Conservation (phyloP, 2,888 invertebrate genomes). For the Galerucella nymphaeae region DNA sequence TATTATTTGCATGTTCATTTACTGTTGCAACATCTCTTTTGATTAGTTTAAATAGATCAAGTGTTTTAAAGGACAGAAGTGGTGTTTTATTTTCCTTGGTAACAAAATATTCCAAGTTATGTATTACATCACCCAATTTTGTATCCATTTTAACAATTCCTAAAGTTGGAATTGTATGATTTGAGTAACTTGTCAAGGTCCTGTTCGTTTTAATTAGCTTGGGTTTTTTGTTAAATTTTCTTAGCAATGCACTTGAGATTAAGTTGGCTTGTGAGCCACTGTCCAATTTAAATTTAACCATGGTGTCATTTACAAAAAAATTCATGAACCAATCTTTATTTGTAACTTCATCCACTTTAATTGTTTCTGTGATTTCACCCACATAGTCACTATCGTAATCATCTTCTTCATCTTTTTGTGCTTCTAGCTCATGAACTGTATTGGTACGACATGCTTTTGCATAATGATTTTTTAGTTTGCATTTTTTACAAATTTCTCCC, state of each 20-base stretch:
- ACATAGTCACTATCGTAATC: too few species aligned
- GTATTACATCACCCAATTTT: background rate
- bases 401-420: too few species aligned
- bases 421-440: too few species aligned
- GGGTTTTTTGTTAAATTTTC: background rate
- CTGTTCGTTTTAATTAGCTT: background rate
- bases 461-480: background rate
- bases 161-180: background rate
- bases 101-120: background rate
- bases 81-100: background rate
- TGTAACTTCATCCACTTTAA: too few species aligned
- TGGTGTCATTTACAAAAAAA: background rate
- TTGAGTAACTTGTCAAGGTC: background rate
- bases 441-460: too few species aligned
- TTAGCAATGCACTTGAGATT: background rate
- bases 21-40: conserved; percentile 2
- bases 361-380: too few species aligned
- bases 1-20: background rate
- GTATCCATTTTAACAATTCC: background rate
- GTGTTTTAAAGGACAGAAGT: background rate
- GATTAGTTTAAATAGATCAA: background rate
- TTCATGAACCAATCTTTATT: background rate
- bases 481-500: background rate
- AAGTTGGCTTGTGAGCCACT: conserved; percentile 7
- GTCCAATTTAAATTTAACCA: conserved; percentile 1